A percentile compares a stretch with the other conserved stretches of the same genome.
Evolutionary conservation across 2,113 vertebrate species (phyloP).

Genomic region (Oreotrochilus melanogaster): DNA sequence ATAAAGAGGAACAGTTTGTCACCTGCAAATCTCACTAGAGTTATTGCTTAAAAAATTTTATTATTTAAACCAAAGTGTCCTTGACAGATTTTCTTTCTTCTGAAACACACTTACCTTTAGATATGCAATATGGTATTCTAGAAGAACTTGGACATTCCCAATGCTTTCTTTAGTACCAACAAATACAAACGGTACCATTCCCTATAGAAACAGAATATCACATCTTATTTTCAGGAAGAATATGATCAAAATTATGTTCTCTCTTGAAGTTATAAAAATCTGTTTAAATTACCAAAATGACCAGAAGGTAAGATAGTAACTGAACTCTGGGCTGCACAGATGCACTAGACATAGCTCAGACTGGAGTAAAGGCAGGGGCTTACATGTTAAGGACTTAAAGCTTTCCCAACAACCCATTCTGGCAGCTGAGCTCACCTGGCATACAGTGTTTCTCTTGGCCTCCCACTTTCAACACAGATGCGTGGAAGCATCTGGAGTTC

Average conservation of each 20-base stretch:
- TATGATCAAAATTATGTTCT: background rate
- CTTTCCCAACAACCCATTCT: background rate
- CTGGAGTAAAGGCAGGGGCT: background rate
- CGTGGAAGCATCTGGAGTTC: accelerated
- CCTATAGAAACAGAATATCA: slow-evolving; percentile 77
- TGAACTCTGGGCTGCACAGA: background rate
- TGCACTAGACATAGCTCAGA: background rate
- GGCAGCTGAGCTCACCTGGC: background rate
- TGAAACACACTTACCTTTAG: slow-evolving; percentile 86
- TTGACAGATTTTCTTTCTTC: background rate
- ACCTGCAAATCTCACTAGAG: background rate
- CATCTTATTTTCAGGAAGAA: background rate
- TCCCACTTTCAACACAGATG: background rate
- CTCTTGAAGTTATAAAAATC: background rate
- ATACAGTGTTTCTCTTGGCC: accelerated
- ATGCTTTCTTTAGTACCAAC: slow-evolving; percentile 98
- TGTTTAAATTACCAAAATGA: background rate
- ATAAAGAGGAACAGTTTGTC: background rate
- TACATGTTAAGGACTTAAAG: background rate
- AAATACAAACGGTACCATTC: slow-evolving; percentile 98
- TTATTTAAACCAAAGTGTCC: background rate
- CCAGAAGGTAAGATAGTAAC: background rate
- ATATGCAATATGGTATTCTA: slow-evolving; percentile 97
- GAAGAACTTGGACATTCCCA: slow-evolving; percentile 93
- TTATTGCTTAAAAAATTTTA: background rate